A percentile compares a stretch with the other conserved stretches of the same genome.
Evolutionary conservation across 2,888 invertebrate species (phyloP).

Genomic region (Ferrisia virgata): DNA sequence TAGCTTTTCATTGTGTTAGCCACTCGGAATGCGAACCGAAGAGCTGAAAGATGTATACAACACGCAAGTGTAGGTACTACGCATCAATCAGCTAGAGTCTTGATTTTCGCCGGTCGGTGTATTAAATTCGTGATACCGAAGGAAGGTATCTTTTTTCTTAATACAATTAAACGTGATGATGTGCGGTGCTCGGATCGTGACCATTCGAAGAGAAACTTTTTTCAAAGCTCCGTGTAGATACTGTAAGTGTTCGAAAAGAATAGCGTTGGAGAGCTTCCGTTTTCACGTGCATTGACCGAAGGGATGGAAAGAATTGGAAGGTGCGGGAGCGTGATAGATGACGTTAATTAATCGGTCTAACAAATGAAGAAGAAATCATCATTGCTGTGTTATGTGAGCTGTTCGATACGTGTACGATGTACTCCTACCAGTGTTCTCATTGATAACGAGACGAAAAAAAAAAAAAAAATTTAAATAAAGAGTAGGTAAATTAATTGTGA

Average conservation of each 20-base stretch:
- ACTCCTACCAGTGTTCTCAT: background rate
- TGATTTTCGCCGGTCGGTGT: background rate
- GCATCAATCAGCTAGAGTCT: background rate
- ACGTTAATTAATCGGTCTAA: background rate
- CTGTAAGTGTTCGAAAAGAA: background rate
- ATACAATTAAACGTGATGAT: conserved; percentile 24
- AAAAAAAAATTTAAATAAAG: conserved; percentile 14
- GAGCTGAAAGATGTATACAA: background rate
- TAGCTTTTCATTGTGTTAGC: background rate
- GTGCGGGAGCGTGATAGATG: background rate
- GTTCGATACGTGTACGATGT: background rate
- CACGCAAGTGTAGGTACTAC: background rate
- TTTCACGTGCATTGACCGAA: background rate
- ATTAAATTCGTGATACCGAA: conserved; percentile 8
- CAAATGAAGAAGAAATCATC: background rate
- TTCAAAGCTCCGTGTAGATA: background rate
- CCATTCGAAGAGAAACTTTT: conserved; percentile 16
- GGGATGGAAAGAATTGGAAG: background rate
- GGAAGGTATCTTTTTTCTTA: background rate
- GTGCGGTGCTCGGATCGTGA: background rate
- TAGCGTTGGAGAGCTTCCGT: background rate
- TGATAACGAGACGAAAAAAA: background rate
- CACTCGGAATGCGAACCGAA: background rate
- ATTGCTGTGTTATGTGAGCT: too few species aligned
- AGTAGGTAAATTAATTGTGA: conserved; percentile 18